Evolutionary conservation across 2,797 vertebrate species (phyloP).

Genomic region (Mus caroli): DNA sequence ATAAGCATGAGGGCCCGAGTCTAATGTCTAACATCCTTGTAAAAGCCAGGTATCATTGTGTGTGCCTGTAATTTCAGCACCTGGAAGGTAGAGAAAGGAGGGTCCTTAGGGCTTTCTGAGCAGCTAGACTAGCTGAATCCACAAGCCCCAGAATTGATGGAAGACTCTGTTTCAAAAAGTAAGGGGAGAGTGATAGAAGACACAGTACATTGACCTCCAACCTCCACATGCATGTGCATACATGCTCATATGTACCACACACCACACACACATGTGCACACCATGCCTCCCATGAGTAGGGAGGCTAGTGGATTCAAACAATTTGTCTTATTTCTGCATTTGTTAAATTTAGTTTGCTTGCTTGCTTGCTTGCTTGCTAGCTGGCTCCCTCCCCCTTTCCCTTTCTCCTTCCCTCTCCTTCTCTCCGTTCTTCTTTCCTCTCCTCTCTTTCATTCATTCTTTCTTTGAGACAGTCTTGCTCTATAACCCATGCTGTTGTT

Average conservation of each 20-base stretch:
- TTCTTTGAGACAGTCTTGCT: neutral
- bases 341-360: neutral
- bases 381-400: neutral
- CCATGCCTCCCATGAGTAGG: neutral
- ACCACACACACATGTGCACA: neutral
- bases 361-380: neutral
- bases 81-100: neutral
- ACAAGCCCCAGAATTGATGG: neutral
- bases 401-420: neutral
- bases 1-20: neutral
- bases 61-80: neutral
- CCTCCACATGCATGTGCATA: neutral
- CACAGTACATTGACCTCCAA: neutral
- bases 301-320: neutral
- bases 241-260: neutral
- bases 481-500: neutral
- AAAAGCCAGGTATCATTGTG: neutral
- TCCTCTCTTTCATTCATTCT: neutral
- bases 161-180: neutral
- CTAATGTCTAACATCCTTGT: neutral
- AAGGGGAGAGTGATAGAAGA: neutral
- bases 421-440: too few species aligned
- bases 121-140: neutral
- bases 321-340: slow-evolving; percentile 28
- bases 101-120: neutral